These are phyloP conservation scores for Periphyllus acericola DNA, from an alignment of 2,888 invertebrate genomes.

Conservation along the genomic window DNA sequence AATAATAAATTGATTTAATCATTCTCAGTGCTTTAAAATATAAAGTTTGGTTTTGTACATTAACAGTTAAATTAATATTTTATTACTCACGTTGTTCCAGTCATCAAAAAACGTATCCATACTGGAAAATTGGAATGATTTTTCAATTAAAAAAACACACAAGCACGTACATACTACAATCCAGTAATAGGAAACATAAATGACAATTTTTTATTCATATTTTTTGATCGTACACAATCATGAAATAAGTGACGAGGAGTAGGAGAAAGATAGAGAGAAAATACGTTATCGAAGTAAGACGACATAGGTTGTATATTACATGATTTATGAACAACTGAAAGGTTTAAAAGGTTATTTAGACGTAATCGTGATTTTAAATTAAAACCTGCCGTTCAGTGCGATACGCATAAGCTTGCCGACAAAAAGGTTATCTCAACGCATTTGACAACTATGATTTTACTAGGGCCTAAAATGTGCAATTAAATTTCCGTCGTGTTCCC, in stretches of 20 bases:
- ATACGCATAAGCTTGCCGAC: slow-evolving; percentile 36
- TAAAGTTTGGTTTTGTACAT: too few species aligned
- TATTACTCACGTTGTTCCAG: slow-evolving; percentile 56
- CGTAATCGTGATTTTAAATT: slow-evolving; percentile 55
- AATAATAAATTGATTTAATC: not conserved
- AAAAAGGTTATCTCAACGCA: slow-evolving; percentile 47
- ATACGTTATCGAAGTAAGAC: slow-evolving; percentile 36
- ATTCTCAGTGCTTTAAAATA: too few species aligned
- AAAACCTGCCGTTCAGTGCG: slow-evolving; percentile 41
- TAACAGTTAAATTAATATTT: not conserved
- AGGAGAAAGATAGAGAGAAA: slow-evolving; percentile 14
- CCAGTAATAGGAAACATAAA: slow-evolving; percentile 12
- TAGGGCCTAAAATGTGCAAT: not conserved
- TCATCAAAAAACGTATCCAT: slow-evolving; percentile 57
- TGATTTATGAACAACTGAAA: slow-evolving; percentile 36
- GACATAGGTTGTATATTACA: slow-evolving; percentile 35
- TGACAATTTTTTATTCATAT: slow-evolving; percentile 25
- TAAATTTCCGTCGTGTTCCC: not conserved
- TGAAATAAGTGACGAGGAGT: slow-evolving; percentile 1
- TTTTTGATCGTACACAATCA: not conserved
- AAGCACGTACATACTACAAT: not conserved
- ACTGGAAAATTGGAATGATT: not conserved
- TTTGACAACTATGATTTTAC: slow-evolving; percentile 2
- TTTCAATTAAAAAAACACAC: slow-evolving; percentile 6
- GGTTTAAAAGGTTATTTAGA: slow-evolving; percentile 54